Evolutionary conservation across 2,888 invertebrate genomes (phyloP).

Genomic region (Eulithis prunata): DNA sequence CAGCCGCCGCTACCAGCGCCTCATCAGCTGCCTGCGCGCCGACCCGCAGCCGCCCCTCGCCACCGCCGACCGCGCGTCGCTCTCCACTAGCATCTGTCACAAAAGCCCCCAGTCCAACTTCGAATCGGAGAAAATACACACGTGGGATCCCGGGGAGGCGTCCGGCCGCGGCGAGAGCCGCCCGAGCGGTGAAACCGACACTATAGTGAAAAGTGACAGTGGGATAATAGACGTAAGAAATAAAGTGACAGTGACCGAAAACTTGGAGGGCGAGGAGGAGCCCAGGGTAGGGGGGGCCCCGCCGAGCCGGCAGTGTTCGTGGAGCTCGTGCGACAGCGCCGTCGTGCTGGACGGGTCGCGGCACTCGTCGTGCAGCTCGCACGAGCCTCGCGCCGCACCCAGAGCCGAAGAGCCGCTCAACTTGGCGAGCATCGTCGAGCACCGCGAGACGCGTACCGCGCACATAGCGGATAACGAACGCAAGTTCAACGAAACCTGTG

Average conservation of each 20-base stretch:
- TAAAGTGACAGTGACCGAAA: conserved; percentile 80
- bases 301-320: conserved; percentile 88
- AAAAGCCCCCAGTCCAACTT: conserved; percentile 58
- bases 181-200: conserved; percentile 66
- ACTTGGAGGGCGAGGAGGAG: conserved; percentile 83
- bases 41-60: conserved; percentile 10
- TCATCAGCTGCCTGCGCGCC: conserved; percentile 37
- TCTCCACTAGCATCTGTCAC: conserved; percentile 60
- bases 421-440: conserved; percentile 73
- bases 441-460: conserved; percentile 50
- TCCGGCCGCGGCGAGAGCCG: conserved; percentile 52
- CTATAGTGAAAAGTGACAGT: conserved; percentile 82
- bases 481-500: conserved; percentile 83
- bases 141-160: conserved; percentile 88
- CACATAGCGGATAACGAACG: conserved; percentile 71
- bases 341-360: conserved; percentile 89
- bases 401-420: conserved; percentile 68
- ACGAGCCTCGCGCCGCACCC: conserved; percentile 83
- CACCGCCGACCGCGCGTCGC: conserved; percentile 51
- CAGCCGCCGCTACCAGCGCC: conserved; percentile 50
- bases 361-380: conserved; percentile 93
- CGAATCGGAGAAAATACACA: conserved; percentile 83
- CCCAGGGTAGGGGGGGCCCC: conserved; percentile 67
- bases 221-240: conserved; percentile 76
- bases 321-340: conserved; percentile 91